A percentile compares a stretch with the other conserved stretches of the same genome.
phyloP scores from a whole-genome alignment of 2,113 vertebrate genomes.

The Microcebus murinus region DNA sequence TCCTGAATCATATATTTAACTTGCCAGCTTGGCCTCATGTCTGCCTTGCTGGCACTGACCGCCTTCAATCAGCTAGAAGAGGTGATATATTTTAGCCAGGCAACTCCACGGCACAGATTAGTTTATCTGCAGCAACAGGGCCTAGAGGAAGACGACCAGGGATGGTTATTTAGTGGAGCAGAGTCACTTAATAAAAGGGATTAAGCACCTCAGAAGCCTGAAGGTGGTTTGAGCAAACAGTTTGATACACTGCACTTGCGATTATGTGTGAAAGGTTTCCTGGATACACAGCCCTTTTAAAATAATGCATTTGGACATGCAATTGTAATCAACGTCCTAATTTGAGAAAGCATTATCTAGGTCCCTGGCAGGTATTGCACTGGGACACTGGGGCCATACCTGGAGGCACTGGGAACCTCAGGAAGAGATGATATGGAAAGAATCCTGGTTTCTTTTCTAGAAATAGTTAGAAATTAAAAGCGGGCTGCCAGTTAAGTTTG shows the following conservation, averaged over 20 bases:
- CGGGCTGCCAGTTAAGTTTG: neutral
- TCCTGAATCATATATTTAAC: neutral
- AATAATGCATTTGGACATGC: neutral
- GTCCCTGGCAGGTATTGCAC: neutral
- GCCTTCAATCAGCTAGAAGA: slow-evolving; percentile 8
- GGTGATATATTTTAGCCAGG: neutral
- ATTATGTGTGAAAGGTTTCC: slow-evolving; percentile 33
- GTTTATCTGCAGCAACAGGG: slow-evolving; percentile 49
- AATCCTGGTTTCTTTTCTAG: slow-evolving; percentile 12
- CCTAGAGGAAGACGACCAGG: slow-evolving; percentile 47
- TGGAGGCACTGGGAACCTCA: neutral
- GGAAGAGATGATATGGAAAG: neutral
- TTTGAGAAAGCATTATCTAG: neutral
- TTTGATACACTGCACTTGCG: slow-evolving; percentile 23
- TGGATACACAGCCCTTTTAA: neutral
- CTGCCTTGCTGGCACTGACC: neutral
- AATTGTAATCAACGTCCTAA: neutral
- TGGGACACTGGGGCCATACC: neutral
- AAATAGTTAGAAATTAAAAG: slow-evolving; percentile 33
- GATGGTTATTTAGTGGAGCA: slow-evolving; percentile 52
- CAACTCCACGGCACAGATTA: slow-evolving; percentile 20
- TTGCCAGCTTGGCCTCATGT: neutral
- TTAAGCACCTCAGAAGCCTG: slow-evolving; percentile 51
- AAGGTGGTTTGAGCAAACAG: slow-evolving; percentile 52
- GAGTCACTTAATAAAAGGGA: slow-evolving; percentile 72